Conservation (phyloP, 1,140 invertebrate genomes). For the Bombus balteatus region DNA sequence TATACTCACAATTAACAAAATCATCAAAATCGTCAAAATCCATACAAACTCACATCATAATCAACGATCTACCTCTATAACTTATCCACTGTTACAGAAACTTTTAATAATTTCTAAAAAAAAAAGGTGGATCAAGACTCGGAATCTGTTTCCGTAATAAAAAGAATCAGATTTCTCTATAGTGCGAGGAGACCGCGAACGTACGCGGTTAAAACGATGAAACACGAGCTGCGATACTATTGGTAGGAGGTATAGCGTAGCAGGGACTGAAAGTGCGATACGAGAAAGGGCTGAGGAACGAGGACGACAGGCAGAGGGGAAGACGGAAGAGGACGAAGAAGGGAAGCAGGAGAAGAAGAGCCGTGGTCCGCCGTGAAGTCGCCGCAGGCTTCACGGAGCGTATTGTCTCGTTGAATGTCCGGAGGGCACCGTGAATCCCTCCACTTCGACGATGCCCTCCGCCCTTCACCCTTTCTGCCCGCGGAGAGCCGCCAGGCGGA, state of each 20-base stretch:
- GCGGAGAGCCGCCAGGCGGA: slow-evolving; percentile 14
- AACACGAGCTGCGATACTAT: not conserved
- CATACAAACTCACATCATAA: not conserved
- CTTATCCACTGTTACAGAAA: not conserved
- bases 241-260: not conserved
- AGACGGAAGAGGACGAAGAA: too few species aligned
- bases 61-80: not conserved
- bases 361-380: slow-evolving; percentile 61
- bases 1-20: not conserved
- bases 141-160: not conserved
- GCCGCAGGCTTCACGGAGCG: slow-evolving; percentile 57
- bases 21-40: not conserved
- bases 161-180: not conserved
- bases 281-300: not conserved
- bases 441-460: slow-evolving; percentile 37
- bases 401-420: slow-evolving; percentile 65
- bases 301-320: not conserved
- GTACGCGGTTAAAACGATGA: slow-evolving; percentile 9
- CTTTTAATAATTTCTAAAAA: not conserved
- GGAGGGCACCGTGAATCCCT: slow-evolving; percentile 45
- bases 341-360: slow-evolving; percentile 18
- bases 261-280: slow-evolving; percentile 28
- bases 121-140: not conserved
- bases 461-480: slow-evolving; percentile 43
- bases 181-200: not conserved